These are phyloP conservation scores for Morphnarchus princeps DNA, from an alignment of 2,113 vertebrate species.

Conservation along the genomic window DNA sequence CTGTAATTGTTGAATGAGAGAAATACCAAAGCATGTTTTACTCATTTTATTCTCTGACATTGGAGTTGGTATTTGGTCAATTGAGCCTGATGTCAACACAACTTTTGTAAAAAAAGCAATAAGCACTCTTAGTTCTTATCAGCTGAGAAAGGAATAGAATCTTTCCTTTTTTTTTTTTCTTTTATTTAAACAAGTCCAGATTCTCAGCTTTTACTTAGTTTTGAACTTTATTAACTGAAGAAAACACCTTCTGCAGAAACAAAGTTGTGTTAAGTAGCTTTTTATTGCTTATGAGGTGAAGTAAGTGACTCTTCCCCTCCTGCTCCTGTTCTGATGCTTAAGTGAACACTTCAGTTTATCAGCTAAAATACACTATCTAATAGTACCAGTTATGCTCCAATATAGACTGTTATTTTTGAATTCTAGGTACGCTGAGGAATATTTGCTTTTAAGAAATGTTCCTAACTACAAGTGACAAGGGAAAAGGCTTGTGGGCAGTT, in stretches of 20 bases:
- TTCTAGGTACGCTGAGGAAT: neutral
- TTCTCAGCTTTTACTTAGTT: neutral
- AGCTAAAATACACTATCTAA: neutral
- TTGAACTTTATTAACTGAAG: neutral
- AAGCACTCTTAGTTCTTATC: neutral
- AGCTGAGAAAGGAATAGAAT: neutral
- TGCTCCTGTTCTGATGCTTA: neutral
- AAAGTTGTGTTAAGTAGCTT: neutral
- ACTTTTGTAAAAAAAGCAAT: neutral
- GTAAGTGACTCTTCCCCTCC: neutral
- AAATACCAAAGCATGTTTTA: neutral
- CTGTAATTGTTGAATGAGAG: neutral
- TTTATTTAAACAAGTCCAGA: neutral
- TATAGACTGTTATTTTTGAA: neutral
- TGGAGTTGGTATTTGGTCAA: neutral
- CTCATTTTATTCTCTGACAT: neutral
- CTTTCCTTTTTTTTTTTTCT: neutral
- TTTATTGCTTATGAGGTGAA: neutral
- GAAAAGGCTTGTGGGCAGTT: neutral
- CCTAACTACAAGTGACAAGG: neutral
- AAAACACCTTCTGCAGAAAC: neutral
- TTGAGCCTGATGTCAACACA: neutral
- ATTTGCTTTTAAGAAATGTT: neutral
- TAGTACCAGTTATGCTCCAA: accelerated
- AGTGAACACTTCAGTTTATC: neutral